Evolutionary conservation across 1,140 invertebrate genomes (phyloP).

Genomic region (Homarus americanus): DNA sequence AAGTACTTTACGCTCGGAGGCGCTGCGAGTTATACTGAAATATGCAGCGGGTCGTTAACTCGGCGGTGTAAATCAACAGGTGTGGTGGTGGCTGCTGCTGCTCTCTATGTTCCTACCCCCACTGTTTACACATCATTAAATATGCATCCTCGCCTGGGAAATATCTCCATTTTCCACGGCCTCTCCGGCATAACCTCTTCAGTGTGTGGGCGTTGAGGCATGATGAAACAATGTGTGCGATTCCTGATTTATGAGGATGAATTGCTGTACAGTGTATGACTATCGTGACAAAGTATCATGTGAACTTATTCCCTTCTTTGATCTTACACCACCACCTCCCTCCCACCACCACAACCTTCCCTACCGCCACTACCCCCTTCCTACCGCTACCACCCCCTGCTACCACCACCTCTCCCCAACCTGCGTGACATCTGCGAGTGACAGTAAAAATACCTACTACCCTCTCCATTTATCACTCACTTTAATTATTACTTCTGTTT

Average conservation of each 20-base stretch:
- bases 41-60: conserved; percentile 66
- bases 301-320: not conserved
- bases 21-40: conserved; percentile 51
- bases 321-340: not conserved
- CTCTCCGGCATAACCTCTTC: not conserved
- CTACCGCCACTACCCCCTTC: not conserved
- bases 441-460: no score
- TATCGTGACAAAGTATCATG: not conserved
- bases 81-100: conserved; percentile 6
- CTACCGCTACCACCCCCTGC: no score
- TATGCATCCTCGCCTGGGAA: conserved; percentile 64
- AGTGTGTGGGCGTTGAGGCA: not conserved
- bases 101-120: conserved; percentile 35
- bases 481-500: conserved; percentile 56
- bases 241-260: conserved; percentile 36
- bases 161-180: conserved; percentile 32
- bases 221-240: not conserved
- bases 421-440: no score
- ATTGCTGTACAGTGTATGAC: conserved; percentile 20
- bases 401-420: no score
- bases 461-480: conserved; percentile 29
- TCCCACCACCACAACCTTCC: not conserved
- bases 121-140: conserved; percentile 69
- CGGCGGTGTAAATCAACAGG: conserved; percentile 57
- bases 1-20: conserved; percentile 53